Evolutionary conservation across 2,888 invertebrate genomes (phyloP).

Genomic region (Cerceris rybyensis): DNA sequence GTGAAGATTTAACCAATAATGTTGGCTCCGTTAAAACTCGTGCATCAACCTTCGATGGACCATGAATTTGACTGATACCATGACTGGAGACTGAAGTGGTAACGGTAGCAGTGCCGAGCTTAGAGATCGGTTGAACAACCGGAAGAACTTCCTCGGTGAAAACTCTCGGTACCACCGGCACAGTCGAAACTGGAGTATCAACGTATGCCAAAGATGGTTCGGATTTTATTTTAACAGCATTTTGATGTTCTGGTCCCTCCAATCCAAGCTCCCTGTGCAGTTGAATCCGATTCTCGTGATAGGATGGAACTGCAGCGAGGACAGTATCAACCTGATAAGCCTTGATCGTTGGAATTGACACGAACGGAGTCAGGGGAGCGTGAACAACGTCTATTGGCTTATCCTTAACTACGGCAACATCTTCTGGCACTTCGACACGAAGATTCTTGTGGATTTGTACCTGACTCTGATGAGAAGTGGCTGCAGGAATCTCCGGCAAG

Average conservation of each 20-base stretch:
- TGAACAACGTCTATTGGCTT: slow-evolving; percentile 28
- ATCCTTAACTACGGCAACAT: slow-evolving; percentile 21
- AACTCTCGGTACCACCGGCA: not conserved
- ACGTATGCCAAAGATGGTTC: slow-evolving; percentile 21
- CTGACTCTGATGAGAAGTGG: slow-evolving; percentile 75
- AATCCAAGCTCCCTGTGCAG: slow-evolving; percentile 51
- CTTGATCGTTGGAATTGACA: slow-evolving; percentile 2
- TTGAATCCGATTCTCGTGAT: slow-evolving; percentile 55
- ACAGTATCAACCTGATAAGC: slow-evolving; percentile 12
- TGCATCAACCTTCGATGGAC: slow-evolving; percentile 12
- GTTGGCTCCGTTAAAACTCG: slow-evolving; percentile 18
- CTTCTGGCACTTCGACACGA: slow-evolving; percentile 15
- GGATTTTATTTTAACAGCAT: slow-evolving; percentile 55
- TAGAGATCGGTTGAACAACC: not conserved
- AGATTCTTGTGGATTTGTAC: slow-evolving; percentile 59
- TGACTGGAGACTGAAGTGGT: slow-evolving; percentile 46
- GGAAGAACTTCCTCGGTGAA: slow-evolving; percentile 8
- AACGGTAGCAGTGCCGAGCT: slow-evolving; percentile 5
- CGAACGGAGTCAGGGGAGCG: slow-evolving; percentile 11
- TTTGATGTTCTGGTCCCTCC: slow-evolving; percentile 42
- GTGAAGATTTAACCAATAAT: slow-evolving; percentile 2
- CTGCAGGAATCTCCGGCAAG: slow-evolving; percentile 72
- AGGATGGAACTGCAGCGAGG: slow-evolving; percentile 10
- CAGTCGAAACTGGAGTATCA: slow-evolving; percentile 1
- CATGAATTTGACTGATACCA: slow-evolving; percentile 46